Evolutionary conservation across 2,888 invertebrate species (phyloP), one percentile per base, ranked within the genome.

Genomic region (Lymantria dispar): DNA sequence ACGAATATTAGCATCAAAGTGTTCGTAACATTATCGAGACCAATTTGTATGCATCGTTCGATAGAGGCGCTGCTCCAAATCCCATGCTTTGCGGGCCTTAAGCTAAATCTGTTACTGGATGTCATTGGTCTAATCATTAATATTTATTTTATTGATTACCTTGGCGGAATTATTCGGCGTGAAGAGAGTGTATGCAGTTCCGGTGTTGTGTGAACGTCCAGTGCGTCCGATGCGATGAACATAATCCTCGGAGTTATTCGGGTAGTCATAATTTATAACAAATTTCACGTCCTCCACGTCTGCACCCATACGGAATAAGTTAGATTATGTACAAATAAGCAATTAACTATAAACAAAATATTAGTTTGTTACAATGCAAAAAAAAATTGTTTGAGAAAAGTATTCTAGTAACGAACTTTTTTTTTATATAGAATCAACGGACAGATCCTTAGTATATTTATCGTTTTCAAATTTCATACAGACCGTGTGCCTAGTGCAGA

Each of bases 281-380:
- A 97, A 98, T 93, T 98, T 98, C 83, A 99, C 98, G 92, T 99
- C 99, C 85, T 98, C 98, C 87, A 99, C 98, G 94, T 99, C 99
- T 99, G 94, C 65, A 67, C 63, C 22, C 10, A 60, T 56, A 63
- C 70, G 50, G 48, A 13, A 15, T 14, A 29, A 36, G 45, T 64
- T 57, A 62, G 14, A 30, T 10, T 12, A 33, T 10, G 33, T 33
- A 33, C 8, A 33, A 8, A 33, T 33, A 10, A 33, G 8, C n/a
- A 33, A 33, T 33, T 10, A 10, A 10, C 33, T 10, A 33, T 10
- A 33, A 38, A 12, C 12, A 38, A 22, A 38, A 38, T 38, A 38
- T 38, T 38, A 38, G n/a, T 38, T 8, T 9, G 8, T 13, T 8
- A 11, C 42, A 42, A 15, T 22, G 8, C 1, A 22, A 22, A 15